Conservation (phyloP, 2,797 vertebrate genomes). For the Linurgus olivaceus region DNA sequence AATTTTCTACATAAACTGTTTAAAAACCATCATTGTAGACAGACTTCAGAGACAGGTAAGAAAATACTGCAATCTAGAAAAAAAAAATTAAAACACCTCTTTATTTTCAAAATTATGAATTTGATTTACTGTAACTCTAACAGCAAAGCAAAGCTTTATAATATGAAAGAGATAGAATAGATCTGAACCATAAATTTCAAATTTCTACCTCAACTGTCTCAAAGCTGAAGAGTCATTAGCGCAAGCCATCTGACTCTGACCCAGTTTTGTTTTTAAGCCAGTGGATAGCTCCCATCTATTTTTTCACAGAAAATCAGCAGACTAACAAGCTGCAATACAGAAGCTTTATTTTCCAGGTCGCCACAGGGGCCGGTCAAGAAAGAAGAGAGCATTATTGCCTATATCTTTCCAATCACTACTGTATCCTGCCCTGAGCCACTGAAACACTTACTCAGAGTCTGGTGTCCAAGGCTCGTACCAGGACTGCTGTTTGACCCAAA, state of each 20-base stretch:
- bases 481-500: slow-evolving; percentile 85
- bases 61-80: background rate
- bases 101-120: background rate
- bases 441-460: slow-evolving; percentile 82
- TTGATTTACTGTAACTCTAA: background rate
- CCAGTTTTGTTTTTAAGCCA: background rate
- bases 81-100: background rate
- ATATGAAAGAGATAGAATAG: background rate
- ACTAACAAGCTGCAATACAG: background rate
- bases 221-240: background rate
- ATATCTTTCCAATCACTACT: background rate
- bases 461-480: slow-evolving; percentile 86
- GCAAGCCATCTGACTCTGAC: background rate
- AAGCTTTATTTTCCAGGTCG: background rate
- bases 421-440: background rate
- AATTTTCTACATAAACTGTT: background rate
- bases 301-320: background rate
- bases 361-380: accelerated
- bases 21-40: background rate
- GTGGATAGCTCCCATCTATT: background rate
- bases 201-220: background rate
- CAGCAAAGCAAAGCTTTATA: background rate
- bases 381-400: background rate
- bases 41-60: background rate
- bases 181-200: background rate